Evolutionary conservation across 2,113 vertebrate genomes (phyloP).

Genomic region (Ammodytes marinus): DNA sequence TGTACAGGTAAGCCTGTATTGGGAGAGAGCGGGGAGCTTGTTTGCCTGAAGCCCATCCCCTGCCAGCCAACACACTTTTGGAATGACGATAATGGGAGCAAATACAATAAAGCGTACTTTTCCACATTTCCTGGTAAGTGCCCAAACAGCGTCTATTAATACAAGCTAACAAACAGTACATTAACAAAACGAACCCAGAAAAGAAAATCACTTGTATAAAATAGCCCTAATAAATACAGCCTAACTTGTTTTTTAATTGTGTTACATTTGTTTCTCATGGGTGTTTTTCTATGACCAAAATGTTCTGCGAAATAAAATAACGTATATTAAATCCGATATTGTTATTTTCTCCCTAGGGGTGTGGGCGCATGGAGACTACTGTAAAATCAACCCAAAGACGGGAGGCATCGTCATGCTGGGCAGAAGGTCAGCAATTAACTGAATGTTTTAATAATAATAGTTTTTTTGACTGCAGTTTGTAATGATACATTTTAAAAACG

Average conservation of each 20-base stretch:
- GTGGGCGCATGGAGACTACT: conserved; percentile 97
- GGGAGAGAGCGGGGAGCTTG: conserved; percentile 96
- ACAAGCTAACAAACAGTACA: background rate
- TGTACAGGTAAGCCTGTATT: conserved; percentile 91
- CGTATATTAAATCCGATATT: background rate
- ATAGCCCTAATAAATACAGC: background rate
- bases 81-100: conserved; percentile 94
- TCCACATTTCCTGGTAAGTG: conserved; percentile 90
- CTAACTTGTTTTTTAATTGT: background rate
- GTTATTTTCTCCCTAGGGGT: conserved; percentile 82
- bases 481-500: background rate
- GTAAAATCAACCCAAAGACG: conserved; percentile 95
- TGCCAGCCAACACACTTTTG: conserved; percentile 98
- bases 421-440: conserved; percentile 87
- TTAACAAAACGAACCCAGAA: background rate
- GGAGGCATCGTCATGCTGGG: conserved; percentile 96
- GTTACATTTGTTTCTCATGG: background rate
- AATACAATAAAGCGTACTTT: conserved; percentile 97
- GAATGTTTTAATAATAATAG: background rate
- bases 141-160: background rate
- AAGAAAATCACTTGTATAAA: background rate
- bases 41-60: conserved; percentile 94
- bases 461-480: background rate
- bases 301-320: background rate
- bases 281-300: background rate